These are phyloP conservation scores for Tiphia femorata DNA, from an alignment of 2,888 invertebrate species.

Conservation along the genomic window DNA sequence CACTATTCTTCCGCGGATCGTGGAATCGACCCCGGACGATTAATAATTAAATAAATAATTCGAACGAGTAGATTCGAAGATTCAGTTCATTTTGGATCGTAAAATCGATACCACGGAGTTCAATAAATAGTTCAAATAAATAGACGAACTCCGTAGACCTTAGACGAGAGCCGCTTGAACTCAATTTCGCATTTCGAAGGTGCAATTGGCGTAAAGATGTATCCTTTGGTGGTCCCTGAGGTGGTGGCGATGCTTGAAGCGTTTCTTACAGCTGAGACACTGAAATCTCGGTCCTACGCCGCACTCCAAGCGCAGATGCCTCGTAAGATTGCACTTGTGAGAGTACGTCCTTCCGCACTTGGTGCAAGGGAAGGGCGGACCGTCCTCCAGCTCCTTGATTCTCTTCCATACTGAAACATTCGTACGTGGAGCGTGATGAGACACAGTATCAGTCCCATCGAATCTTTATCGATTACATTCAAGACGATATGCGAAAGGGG, in stretches of 20 bases:
- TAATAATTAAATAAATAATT: not conserved
- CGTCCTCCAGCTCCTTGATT: conserved; percentile 47
- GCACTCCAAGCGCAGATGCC: conserved; percentile 64
- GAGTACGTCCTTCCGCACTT: conserved; percentile 62
- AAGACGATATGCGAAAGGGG: too few species aligned
- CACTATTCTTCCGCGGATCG: too few species aligned
- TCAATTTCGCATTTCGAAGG: conserved; percentile 37
- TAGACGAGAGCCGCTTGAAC: not conserved
- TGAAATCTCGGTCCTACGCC: conserved; percentile 63
- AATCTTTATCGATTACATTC: too few species aligned
- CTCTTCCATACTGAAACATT: conserved; percentile 48
- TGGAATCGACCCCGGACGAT: not conserved
- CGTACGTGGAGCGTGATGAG: not conserved
- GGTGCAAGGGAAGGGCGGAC: conserved; percentile 58
- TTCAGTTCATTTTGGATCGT: not conserved
- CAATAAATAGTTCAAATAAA: not conserved
- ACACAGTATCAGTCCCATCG: too few species aligned
- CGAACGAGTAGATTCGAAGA: not conserved
- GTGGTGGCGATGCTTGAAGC: conserved; percentile 68
- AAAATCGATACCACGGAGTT: not conserved
- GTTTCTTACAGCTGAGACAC: conserved; percentile 60
- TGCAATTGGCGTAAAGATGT: conserved; percentile 46
- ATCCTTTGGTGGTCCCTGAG: conserved; percentile 62
- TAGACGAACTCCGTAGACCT: not conserved
- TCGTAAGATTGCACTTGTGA: conserved; percentile 61